phyloP scores from a whole-genome alignment of 2,113 vertebrate genomes.

The Leucosticte australis region DNA sequence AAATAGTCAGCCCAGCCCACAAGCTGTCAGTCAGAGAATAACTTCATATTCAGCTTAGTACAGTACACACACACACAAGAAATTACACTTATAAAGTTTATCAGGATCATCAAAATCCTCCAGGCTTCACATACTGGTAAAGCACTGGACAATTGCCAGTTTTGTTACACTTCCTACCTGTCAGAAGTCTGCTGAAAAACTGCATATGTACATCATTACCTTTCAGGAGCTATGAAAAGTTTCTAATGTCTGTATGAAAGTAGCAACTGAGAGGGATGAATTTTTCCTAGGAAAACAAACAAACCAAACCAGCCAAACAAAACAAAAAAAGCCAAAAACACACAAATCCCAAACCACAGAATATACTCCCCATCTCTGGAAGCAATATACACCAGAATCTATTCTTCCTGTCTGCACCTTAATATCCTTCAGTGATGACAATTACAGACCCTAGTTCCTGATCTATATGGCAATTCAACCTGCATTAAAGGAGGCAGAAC shows the following conservation, averaged over 20 bases:
- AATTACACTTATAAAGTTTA: neutral
- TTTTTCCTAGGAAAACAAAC: neutral
- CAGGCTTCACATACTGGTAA: neutral
- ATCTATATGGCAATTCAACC: neutral
- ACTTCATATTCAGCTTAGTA: neutral
- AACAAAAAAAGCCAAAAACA: neutral
- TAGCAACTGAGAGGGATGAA: neutral
- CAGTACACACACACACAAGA: neutral
- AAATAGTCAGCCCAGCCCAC: neutral
- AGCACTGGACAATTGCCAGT: neutral
- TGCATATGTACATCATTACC: neutral
- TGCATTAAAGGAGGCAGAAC: neutral
- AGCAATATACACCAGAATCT: neutral
- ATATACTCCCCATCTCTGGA: neutral
- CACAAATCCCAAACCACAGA: neutral
- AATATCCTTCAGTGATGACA: neutral
- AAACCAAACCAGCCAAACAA: neutral
- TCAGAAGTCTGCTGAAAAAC: neutral
- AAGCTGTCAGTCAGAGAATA: neutral
- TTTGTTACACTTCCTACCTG: neutral
- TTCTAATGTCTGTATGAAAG: neutral
- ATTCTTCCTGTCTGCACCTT: neutral
- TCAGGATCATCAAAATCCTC: neutral
- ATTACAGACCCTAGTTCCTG: neutral
- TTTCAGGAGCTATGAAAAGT: neutral